A percentile compares a stretch with the other conserved stretches of the same genome.
These are phyloP conservation scores for Phaethon lepturus DNA, from an alignment of 2,113 vertebrate species.

Conservation along the genomic window DNA sequence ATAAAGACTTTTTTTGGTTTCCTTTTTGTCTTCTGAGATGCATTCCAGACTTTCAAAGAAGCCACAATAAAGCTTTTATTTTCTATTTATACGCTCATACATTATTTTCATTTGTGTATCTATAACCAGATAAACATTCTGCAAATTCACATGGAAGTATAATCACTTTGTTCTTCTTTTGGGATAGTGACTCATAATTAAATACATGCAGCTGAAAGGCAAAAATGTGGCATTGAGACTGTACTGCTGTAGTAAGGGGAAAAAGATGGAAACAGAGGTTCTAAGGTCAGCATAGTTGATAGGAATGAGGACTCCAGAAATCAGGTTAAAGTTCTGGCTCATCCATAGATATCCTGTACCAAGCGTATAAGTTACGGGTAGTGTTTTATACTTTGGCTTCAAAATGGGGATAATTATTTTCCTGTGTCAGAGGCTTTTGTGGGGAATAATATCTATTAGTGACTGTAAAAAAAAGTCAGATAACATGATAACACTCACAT, in stretches of 20 bases:
- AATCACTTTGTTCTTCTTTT: conserved; percentile 66
- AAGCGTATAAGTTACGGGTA: not conserved
- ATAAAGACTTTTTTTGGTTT: conserved; percentile 49
- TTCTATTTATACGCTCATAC: conserved; percentile 58
- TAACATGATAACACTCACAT: not conserved
- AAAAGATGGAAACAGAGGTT: not conserved
- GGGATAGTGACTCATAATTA: conserved; percentile 51
- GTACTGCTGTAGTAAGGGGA: not conserved
- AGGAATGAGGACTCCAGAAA: not conserved
- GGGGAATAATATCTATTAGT: not conserved
- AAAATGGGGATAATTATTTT: not conserved
- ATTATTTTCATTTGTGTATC: conserved; percentile 53
- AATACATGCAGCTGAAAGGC: conserved; percentile 37
- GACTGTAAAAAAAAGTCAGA: not conserved
- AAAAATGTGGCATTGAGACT: not conserved
- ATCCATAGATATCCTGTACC: not conserved
- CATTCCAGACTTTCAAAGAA: conserved; percentile 69
- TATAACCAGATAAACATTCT: conserved; percentile 67
- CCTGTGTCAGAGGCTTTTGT: not conserved
- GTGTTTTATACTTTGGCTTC: not conserved
- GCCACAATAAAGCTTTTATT: conserved; percentile 68
- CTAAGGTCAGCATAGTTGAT: not conserved
- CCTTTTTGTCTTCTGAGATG: conserved; percentile 33
- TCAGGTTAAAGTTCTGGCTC: not conserved
- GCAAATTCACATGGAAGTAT: conserved; percentile 36